A percentile compares a stretch with the other conserved stretches of the same genome.
Conservation (phyloP, 2,888 invertebrate genomes). For the Andrena dorsata region DNA sequence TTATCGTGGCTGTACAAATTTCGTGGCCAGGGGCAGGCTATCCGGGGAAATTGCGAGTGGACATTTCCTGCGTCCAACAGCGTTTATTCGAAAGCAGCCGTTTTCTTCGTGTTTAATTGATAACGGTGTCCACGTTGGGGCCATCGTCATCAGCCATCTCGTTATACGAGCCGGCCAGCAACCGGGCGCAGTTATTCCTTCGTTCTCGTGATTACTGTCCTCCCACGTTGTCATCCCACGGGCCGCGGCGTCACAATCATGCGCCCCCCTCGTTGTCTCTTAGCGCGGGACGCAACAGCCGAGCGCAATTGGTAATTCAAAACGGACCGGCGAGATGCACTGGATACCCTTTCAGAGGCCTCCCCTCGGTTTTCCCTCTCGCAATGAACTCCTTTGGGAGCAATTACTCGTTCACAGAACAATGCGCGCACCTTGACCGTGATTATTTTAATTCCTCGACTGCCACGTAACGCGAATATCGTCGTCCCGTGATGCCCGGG, state of each 20-base stretch:
- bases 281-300: constrained; percentile 20
- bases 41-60: no score
- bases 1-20: not conserved
- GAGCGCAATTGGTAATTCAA: constrained; percentile 49
- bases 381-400: not conserved
- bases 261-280: constrained; percentile 38
- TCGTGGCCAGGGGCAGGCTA: not conserved
- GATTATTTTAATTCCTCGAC: constrained; percentile 21
- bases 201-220: constrained; percentile 71
- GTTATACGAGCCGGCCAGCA: constrained; percentile 60
- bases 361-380: not conserved
- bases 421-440: constrained; percentile 20
- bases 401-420: not conserved
- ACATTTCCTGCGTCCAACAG: no score
- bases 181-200: constrained; percentile 67
- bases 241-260: constrained; percentile 53
- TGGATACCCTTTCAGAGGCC: constrained; percentile 40
- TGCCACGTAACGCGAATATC: no score
- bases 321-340: constrained; percentile 38
- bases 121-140: not conserved
- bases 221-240: constrained; percentile 63
- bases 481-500: not conserved
- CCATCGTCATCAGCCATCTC: constrained; percentile 61
- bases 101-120: constrained; percentile 43
- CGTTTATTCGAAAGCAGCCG: not conserved